A percentile compares a stretch with the other conserved stretches of the same genome.
Evolutionary conservation across 2,888 invertebrate species (phyloP).

Genomic region (Microchrysa polita): DNA sequence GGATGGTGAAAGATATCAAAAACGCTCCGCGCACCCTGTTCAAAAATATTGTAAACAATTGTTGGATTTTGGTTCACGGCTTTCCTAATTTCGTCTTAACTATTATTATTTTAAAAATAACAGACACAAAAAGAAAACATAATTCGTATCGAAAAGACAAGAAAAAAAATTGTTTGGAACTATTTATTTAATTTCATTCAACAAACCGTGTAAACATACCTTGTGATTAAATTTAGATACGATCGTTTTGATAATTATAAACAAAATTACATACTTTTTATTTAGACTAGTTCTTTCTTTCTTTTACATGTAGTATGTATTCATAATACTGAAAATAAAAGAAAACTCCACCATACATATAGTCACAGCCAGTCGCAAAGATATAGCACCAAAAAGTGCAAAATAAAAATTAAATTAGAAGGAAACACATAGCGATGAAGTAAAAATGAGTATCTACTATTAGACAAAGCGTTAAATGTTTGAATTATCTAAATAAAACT

Average conservation of each 20-base stretch:
- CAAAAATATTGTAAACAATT: no score
- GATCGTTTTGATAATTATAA: constrained; percentile 28
- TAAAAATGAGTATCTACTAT: constrained; percentile 5
- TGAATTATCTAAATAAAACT: constrained; percentile 20
- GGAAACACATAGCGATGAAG: no score
- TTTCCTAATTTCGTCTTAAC: constrained; percentile 28
- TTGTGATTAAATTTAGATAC: constrained; percentile 17
- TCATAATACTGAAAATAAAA: not conserved
- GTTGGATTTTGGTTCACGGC: constrained; percentile 26
- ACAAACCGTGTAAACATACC: constrained; percentile 23
- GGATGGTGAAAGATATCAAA: constrained; percentile 6
- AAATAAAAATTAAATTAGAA: no score
- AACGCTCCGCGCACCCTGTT: not conserved
- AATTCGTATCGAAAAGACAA: no score
- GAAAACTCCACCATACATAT: not conserved
- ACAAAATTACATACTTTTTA: not conserved
- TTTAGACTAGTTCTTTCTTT: constrained; percentile 9
- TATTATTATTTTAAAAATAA: constrained; percentile 34
- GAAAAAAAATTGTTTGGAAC: no score
- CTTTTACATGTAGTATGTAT: not conserved
- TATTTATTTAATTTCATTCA: constrained; percentile 24
- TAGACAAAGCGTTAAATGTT: constrained; percentile 5
- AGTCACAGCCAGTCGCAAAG: not conserved
- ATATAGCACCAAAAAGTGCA: not conserved
- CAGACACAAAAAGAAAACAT: not conserved